A percentile compares a stretch with the other conserved stretches of the same genome.
These are phyloP conservation scores for Brachypteracias leptosomus DNA, from an alignment of 2,113 vertebrate genomes.

Conservation along the genomic window DNA sequence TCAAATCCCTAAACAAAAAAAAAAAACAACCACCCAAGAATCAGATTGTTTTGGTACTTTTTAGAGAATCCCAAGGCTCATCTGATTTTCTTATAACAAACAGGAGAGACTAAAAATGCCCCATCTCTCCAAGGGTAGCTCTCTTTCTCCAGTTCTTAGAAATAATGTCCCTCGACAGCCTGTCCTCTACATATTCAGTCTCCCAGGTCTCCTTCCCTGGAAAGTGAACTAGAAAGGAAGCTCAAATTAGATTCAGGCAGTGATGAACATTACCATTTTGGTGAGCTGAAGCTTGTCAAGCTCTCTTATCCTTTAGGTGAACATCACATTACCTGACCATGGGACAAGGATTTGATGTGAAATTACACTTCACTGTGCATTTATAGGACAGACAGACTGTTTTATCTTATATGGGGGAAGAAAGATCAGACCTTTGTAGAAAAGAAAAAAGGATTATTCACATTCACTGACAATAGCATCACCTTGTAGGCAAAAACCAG, in stretches of 20 bases:
- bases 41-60: not conserved
- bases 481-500: not conserved
- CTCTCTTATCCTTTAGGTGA: slow-evolving; percentile 31
- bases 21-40: not conserved
- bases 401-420: slow-evolving; percentile 6
- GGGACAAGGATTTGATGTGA: slow-evolving; percentile 47
- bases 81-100: not conserved
- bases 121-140: not conserved
- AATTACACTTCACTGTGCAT: slow-evolving; percentile 56
- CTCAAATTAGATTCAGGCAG: slow-evolving; percentile 38
- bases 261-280: slow-evolving; percentile 56
- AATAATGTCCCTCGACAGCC: not conserved
- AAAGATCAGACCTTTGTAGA: slow-evolving; percentile 11
- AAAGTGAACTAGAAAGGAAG: not conserved
- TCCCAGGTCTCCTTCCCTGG: not conserved
- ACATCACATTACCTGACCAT: not conserved
- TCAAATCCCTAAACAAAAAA: not conserved
- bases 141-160: not conserved
- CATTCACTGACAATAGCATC: not conserved
- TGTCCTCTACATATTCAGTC: not conserved
- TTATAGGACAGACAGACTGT: slow-evolving; percentile 38
- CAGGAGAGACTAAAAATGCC: not conserved
- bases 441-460: slow-evolving; percentile 22
- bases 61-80: not conserved
- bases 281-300: slow-evolving; percentile 52